A percentile compares a stretch with the other conserved stretches of the same genome.
phyloP scores from a whole-genome alignment of 2,113 vertebrate genomes.

The human region DNA sequence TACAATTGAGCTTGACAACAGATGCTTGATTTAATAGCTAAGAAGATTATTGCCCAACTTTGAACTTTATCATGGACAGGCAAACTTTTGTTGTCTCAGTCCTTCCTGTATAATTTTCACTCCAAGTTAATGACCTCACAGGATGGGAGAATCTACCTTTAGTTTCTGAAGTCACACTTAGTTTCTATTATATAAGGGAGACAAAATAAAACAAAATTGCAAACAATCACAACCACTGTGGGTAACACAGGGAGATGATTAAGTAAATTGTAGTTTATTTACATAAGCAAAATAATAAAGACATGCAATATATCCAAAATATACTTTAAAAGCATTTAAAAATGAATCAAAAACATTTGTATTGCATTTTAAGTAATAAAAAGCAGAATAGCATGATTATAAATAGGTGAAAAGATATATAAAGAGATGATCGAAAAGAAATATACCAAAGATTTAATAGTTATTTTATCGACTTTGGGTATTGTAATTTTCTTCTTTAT shows the following conservation, averaged over 20 bases:
- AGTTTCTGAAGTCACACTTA: not conserved
- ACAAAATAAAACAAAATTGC: not conserved
- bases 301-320: not conserved
- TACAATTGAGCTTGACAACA: not conserved
- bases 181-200: not conserved
- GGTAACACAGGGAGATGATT: not conserved
- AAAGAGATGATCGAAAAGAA: not conserved
- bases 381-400: not conserved
- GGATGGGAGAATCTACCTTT: not conserved
- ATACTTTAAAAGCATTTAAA: not conserved
- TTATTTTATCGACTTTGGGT: not conserved
- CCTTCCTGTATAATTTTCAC: not conserved
- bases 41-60: not conserved
- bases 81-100: not conserved
- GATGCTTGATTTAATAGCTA: constrained; percentile 25
- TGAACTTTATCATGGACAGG: not conserved
- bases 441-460: not conserved
- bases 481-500: not conserved
- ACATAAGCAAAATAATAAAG: not conserved
- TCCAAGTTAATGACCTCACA: not conserved
- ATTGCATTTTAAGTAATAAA: not conserved
- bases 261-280: not conserved
- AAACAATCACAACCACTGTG: not conserved
- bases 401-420: not conserved
- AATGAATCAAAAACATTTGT: not conserved